Evolutionary conservation across 1,140 invertebrate species (phyloP), one percentile per base, ranked within the genome.

Genomic region (Drosophila lini): DNA sequence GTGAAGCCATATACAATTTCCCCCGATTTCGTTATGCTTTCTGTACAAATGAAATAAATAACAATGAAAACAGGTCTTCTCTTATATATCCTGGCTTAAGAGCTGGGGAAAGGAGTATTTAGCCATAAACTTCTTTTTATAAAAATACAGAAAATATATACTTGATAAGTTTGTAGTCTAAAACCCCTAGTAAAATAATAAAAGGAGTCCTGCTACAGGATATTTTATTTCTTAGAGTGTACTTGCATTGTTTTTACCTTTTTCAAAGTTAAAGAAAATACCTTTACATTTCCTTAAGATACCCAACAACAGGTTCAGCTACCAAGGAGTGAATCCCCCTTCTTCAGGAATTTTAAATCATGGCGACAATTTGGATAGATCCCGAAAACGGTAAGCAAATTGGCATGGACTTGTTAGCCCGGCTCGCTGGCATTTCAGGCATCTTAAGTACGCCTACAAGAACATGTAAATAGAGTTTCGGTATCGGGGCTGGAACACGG

Each of bases 381-480:
- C 78, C 78, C 78, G 55, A 74, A 89, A 78, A 62, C 67, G 47
- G 81, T 76, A 74, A 81, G 88, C 80, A 90, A 86, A 90, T 90
- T 90, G 88, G 77, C 67, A 71, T 32, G 61, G 73, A 74, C 53
- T 74, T 62, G 68, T 69, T 73, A 63, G 71, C 76, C 80, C 44
- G 67, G 62, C 61, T 71, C 62, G 48, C 59, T 71, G 76, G 90
- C 79, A 91, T 91, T 81, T 78, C 82, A 86, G 78, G 77, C 78
- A 91, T 91, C 89, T 91, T 86, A 91, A 91, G 80, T 91, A 91
- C 90, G 90, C 90, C 90, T 78, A 91, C 90, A 83, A 91, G 89
- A 90, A 91, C 89, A 91, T 90, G 90, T 91, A 91, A 91, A 91
- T 91, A 90, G 89, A 91, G 89, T 91, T 91, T 90, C 84, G 74